Base-by-base conservation (phyloP, 2,113 vertebrate genomes). In the Brachionichthys hirsutus region DNA sequence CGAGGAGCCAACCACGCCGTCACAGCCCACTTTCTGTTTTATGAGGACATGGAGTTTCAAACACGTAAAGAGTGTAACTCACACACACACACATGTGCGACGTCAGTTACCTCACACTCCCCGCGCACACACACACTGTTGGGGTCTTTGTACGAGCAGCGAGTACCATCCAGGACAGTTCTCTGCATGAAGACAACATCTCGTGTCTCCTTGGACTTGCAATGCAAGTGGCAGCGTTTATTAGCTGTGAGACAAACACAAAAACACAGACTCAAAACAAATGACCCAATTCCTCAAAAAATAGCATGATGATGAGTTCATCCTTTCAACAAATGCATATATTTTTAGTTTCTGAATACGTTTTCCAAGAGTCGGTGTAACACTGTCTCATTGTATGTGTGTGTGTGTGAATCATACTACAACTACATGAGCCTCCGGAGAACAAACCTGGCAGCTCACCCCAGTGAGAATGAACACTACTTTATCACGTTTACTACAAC, bases 1-100 rank as follows among this genome's bases (percentile, higher is more conserved):
- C 0, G 89, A 92, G 68, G 97, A 98, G 56, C 96, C 94, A 15
- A 98, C 92, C 63, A 93, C 90, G n/a, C 93, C 89, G n/a, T 99
- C 95, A 53, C 97, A 99, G 71, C 96, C 95, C 62, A 99, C 94
- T 91, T 95, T 98, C 97, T 99, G 90, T 64, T 75, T n/a, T 69
- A 73, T 18, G 76, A 44, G 43, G 22, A 79, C 41, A 70, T 1
- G 20, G 9, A 53, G 49, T 64, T 35, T 69, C 69, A 42, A n/a
- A 38, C 40, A 53, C 22, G 46, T 15, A 18, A 18, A 30, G 24
- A 3, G 12, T 40, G 2, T 5, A 15, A 15, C 40, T 42, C 4
- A 19, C 2, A 19, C 44, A 17, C 9, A 46, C 43, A 15, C 36
- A 38, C 36, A 38, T 38, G 3, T 7, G 12, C 12, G 12, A 17